These are phyloP conservation scores for Pantala flavescens DNA, from an alignment of 1,140 invertebrate species.

Conservation along the genomic window DNA sequence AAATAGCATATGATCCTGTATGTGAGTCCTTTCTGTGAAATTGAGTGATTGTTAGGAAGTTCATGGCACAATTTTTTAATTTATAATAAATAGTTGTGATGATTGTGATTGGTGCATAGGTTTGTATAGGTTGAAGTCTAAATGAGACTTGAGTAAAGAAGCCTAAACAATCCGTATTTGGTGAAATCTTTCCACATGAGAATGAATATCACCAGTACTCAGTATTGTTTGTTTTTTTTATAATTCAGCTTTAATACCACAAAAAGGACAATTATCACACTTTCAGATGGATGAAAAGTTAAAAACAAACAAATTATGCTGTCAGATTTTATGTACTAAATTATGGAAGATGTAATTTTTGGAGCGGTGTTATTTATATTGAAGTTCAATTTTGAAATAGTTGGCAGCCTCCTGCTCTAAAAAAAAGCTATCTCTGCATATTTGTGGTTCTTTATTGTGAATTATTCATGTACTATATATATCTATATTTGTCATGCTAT, in stretches of 20 bases:
- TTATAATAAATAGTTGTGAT: neutral
- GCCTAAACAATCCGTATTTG: neutral
- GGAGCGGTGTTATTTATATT: neutral
- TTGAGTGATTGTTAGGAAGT: neutral
- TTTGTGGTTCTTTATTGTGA: conserved; percentile 10
- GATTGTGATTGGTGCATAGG: neutral
- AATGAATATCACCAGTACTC: neutral
- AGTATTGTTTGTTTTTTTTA: conserved; percentile 7
- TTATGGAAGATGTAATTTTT: neutral
- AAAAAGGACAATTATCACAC: neutral
- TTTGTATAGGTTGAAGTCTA: neutral
- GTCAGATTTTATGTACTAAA: neutral
- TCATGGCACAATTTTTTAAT: neutral
- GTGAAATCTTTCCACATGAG: neutral
- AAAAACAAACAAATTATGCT: neutral
- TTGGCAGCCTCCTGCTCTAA: neutral
- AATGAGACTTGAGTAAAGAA: no score
- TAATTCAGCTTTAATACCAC: neutral
- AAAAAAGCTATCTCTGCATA: neutral
- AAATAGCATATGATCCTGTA: neutral
- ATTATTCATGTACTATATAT: conserved; percentile 12
- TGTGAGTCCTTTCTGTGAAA: neutral
- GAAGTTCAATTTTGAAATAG: neutral
- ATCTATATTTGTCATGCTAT: neutral
- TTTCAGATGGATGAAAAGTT: neutral